Evolutionary conservation across 2,888 invertebrate species (phyloP).

Genomic region (Drosophila fungiperda): DNA sequence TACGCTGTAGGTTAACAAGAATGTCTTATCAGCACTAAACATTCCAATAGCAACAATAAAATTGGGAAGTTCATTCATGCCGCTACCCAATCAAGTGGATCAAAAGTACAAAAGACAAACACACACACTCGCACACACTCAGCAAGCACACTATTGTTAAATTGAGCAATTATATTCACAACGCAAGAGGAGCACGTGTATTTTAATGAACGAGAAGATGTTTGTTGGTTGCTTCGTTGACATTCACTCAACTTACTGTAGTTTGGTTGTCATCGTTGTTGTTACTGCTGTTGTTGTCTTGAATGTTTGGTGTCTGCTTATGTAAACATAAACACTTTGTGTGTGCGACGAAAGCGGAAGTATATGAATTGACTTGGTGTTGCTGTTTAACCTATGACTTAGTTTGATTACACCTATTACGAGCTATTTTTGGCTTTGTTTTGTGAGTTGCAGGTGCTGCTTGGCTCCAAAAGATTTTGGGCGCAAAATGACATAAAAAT

Average conservation of each 20-base stretch:
- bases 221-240: background rate
- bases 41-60: conserved; percentile 22
- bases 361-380: conserved; percentile 32
- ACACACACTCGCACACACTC: conserved; percentile 26
- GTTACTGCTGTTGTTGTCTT: conserved; percentile 39
- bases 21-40: conserved; percentile 57
- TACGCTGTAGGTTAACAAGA: conserved; percentile 41
- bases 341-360: conserved; percentile 39
- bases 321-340: conserved; percentile 72
- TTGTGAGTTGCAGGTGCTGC: conserved; percentile 32
- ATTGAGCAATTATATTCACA: conserved; percentile 56
- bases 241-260: conserved; percentile 58
- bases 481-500: conserved; percentile 36
- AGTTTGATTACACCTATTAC: conserved; percentile 39
- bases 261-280: conserved; percentile 59
- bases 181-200: conserved; percentile 55
- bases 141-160: conserved; percentile 55
- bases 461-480: conserved; percentile 37
- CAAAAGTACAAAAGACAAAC: conserved; percentile 30
- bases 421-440: conserved; percentile 38
- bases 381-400: conserved; percentile 47
- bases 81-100: conserved; percentile 27
- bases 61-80: conserved; percentile 36
- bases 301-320: conserved; percentile 51
- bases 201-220: conserved; percentile 11